These are phyloP conservation scores for Heliconius himera DNA, from an alignment of 1,140 invertebrate species.

Conservation along the genomic window DNA sequence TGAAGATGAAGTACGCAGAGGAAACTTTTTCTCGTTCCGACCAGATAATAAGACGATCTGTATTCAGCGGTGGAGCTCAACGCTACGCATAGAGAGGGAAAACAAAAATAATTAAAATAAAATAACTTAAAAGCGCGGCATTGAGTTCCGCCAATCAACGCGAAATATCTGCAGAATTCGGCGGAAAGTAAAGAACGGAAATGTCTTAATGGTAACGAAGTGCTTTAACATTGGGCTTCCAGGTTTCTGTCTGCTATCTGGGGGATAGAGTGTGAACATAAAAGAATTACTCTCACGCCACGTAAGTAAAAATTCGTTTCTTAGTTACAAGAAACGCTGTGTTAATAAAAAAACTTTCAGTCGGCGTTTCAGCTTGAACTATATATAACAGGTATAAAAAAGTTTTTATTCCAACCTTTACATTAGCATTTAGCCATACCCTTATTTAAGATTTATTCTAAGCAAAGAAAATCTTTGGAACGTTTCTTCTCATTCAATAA, in stretches of 20 bases:
- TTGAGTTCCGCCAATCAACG: not conserved
- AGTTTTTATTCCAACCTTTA: no score
- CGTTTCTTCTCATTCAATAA: no score
- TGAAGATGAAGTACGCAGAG: no score
- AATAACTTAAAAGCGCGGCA: not conserved
- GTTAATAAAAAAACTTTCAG: conserved; percentile 12
- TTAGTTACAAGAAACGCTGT: not conserved
- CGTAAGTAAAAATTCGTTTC: not conserved
- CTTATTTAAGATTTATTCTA: no score
- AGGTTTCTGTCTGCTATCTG: not conserved
- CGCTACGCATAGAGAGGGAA: no score
- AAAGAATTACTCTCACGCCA: no score
- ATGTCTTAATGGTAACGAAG: not conserved
- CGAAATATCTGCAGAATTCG: not conserved
- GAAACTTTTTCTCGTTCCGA: no score
- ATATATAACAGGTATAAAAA: conserved; percentile 12
- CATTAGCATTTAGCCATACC: no score
- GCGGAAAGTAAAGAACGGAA: not conserved
- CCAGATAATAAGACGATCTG: no score
- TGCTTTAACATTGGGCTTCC: not conserved
- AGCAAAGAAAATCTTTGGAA: no score
- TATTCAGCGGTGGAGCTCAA: no score
- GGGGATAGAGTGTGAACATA: not conserved
- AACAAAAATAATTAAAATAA: no score
- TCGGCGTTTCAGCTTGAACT: conserved; percentile 2